A percentile compares a stretch with the other conserved stretches of the same genome.
Evolutionary conservation across 1,140 invertebrate genomes (phyloP).

Genomic region (Drosophila cardini): DNA sequence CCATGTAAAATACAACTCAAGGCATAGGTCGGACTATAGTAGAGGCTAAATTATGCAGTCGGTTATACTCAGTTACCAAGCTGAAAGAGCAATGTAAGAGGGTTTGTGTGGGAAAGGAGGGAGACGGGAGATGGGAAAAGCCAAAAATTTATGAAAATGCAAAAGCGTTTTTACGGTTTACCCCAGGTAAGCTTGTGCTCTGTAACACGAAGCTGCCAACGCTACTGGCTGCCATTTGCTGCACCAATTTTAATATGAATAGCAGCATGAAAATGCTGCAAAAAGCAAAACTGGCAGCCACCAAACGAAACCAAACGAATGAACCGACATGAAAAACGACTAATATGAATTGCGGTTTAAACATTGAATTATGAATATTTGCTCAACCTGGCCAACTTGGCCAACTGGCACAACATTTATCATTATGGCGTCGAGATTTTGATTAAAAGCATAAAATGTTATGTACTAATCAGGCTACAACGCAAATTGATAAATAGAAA

Average conservation of each 20-base stretch:
- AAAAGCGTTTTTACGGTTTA: constrained; percentile 82
- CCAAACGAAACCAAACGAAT: constrained; percentile 1
- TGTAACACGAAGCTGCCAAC: constrained; percentile 26
- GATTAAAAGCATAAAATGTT: constrained; percentile 73
- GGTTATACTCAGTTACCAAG: constrained; percentile 27
- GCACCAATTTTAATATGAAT: constrained; percentile 76
- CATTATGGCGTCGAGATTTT: constrained; percentile 66
- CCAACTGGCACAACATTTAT: constrained; percentile 63
- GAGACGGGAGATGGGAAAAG: constrained; percentile 35
- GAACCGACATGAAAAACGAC: constrained; percentile 35
- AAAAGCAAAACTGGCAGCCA: constrained; percentile 56
- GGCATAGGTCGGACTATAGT: constrained; percentile 47
- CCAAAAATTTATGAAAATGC: constrained; percentile 82
- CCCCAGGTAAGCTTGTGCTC: constrained; percentile 69
- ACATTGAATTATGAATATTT: constrained; percentile 82
- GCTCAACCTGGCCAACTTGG: constrained; percentile 50
- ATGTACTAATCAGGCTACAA: constrained; percentile 43
- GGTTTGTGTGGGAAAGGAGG: neutral
- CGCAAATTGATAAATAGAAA: constrained; percentile 30
- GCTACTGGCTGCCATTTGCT: constrained; percentile 10
- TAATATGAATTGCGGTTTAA: constrained; percentile 81
- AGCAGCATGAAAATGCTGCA: constrained; percentile 37
- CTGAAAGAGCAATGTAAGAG: constrained; percentile 12
- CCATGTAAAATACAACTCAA: constrained; percentile 59
- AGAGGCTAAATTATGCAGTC: constrained; percentile 69